These are phyloP conservation scores for Chlorospingus flavigularis DNA, from an alignment of 2,797 vertebrate species.

Conservation along the genomic window DNA sequence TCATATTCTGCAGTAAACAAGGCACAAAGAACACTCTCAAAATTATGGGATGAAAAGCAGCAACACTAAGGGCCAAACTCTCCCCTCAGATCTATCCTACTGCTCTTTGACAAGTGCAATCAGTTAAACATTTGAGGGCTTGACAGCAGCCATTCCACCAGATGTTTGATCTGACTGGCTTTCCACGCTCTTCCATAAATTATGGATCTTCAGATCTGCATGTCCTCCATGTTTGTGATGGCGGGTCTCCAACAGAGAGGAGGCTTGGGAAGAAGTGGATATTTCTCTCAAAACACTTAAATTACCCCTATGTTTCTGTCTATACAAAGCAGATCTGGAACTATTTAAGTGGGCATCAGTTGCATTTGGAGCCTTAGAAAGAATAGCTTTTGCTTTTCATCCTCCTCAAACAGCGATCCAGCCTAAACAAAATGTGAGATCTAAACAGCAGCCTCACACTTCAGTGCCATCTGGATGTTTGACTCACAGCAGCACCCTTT, in stretches of 20 bases:
- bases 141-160: conserved; percentile 39
- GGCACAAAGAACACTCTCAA: conserved; percentile 40
- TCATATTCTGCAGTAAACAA: conserved; percentile 66
- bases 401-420: conserved; percentile 10
- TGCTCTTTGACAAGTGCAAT: conserved; percentile 62
- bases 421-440: conserved; percentile 45
- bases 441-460: conserved; percentile 1
- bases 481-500: background rate
- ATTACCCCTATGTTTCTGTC: conserved; percentile 24
- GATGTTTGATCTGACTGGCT: conserved; percentile 60
- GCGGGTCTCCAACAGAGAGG: conserved; percentile 14
- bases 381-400: conserved; percentile 48
- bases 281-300: conserved; percentile 37
- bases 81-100: conserved; percentile 11
- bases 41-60: conserved; percentile 33
- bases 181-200: conserved; percentile 64
- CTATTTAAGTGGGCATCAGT: conserved; percentile 31
- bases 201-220: conserved; percentile 47
- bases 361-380: conserved; percentile 8
- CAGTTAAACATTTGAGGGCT: conserved; percentile 31
- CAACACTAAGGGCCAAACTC: conserved; percentile 19
- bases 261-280: conserved; percentile 40
- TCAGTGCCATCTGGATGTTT: background rate
- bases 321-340: conserved; percentile 40
- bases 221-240: conserved; percentile 60